A percentile compares a stretch with the other conserved stretches of the same genome.
Conservation (phyloP, 2,888 invertebrate genomes). For the Sinohyriopsis cumingii region DNA sequence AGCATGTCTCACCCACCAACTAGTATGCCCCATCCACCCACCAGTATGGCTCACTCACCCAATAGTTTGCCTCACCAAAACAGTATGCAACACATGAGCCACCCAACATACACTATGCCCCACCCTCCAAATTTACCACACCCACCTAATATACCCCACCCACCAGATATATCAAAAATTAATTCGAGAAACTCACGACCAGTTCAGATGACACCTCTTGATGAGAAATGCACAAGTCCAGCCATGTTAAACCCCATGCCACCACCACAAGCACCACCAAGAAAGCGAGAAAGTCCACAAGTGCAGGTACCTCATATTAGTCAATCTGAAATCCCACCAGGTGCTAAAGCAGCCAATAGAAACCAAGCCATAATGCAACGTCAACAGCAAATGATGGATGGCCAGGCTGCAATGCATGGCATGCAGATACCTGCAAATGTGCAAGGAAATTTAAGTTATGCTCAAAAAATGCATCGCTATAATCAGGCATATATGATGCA, state of each 20-base stretch:
- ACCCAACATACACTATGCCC: slow-evolving; percentile 25
- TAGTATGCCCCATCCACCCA: slow-evolving; percentile 29
- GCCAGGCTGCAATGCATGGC: slow-evolving; percentile 16
- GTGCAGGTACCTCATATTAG: slow-evolving; percentile 70
- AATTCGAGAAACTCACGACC: too few species aligned
- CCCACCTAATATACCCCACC: slow-evolving; percentile 28
- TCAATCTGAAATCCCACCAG: slow-evolving; percentile 68
- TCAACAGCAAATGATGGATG: slow-evolving; percentile 42
- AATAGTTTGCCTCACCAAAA: too few species aligned
- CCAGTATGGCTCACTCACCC: too few species aligned
- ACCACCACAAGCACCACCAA: slow-evolving; percentile 37
- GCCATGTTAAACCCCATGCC: slow-evolving; percentile 27
- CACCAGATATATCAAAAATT: slow-evolving; percentile 22
- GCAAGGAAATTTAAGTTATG: slow-evolving; percentile 23
- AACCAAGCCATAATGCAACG: slow-evolving; percentile 45
- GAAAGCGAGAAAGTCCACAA: slow-evolving; percentile 64
- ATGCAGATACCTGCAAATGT: slow-evolving; percentile 7
- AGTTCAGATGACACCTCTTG: too few species aligned
- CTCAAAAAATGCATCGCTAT: slow-evolving; percentile 20
- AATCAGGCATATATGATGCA: slow-evolving; percentile 23
- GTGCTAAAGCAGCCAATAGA: slow-evolving; percentile 58
- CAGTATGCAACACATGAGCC: neutral
- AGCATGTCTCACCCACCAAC: slow-evolving; percentile 13
- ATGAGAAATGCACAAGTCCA: too few species aligned
- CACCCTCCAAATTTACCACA: slow-evolving; percentile 22